Evolutionary conservation across 2,797 vertebrate species (phyloP), one percentile per base, ranked within the genome.

Genomic region (Melopsittacus undulatus): DNA sequence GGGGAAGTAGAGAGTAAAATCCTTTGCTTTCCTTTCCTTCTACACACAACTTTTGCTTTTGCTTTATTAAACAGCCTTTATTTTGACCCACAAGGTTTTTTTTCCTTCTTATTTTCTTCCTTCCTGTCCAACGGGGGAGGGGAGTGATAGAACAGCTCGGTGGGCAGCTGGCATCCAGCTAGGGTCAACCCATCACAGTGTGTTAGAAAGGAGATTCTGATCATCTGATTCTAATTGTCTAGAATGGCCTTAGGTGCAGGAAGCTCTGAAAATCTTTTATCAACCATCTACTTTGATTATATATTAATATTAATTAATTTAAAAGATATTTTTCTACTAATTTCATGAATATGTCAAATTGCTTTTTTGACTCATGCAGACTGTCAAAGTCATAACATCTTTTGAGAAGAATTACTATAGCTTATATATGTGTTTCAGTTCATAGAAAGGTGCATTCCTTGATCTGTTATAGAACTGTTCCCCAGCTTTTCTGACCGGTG

Each of bases 401-500:
- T 80, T 61, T 64, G 30, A 73, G 0, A 2, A 83, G 15, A 13
- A 87, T 67, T 85, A 85, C n/a, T 12, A 24, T 16, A 34, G 16
- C 13, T 66, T 49, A 48, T 48, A n/a, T 11, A n/a, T 0, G 2
- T 0, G 7, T 87, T 70, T 63, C 7, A 10, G n/a, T 24, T 34
- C 22, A 38, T 8, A 5, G 10, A 61, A 7, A 66, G 3, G 1
- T 63, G 7, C 27, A 9, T 83, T 16, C 18, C 38, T 34, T 22
- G 11, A 15, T 83, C 22, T 81, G 4, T 43, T 69, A 26, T 12
- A 49, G 79, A 68, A 56, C 42, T 51, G 22, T 9, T 78, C 10
- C 19, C 42, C 24, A 10, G 4, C 12, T 69, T 15, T 59, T 36
- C n/a, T 45, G 36, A 67, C 23, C 0, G 0, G 5, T 52, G 14